Base-by-base conservation (phyloP, 2,113 vertebrate species). In the Megaceryle maxima region DNA sequence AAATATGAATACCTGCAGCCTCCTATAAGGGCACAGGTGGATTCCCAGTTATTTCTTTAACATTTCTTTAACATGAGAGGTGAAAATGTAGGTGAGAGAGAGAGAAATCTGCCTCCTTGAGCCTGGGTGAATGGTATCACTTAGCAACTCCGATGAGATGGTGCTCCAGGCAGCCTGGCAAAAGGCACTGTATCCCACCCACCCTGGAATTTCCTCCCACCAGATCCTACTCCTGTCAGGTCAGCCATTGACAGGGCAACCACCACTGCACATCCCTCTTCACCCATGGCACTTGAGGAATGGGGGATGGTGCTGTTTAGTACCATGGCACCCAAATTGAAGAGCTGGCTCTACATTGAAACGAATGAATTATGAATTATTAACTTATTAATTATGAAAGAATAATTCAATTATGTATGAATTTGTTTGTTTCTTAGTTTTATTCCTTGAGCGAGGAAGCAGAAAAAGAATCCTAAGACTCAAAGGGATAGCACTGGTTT, bases 11-110 rank as follows among this genome's bases (percentile, higher is more conserved):
- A 21, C 3, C 1, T 2, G 2, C 8, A 6, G 11, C 5, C 6
- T 67, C 28, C 16, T 62, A 1, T 4, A 24, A 57, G 1, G 0
- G 17, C 26, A 20, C 5, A 33, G n/a, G 16, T 0, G 1, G 10
- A 25, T 41, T 82, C 11, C 2, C 0, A 0, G 57, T 11, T 31
- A 19, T 31, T 44, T 53, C 13, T 62, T 53, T 18, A 20, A 26
- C 5, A 5, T 31, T 44, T 53, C 13, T 62, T 53, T 18, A 20
- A 26, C 4, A 5, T 41, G 39, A 18, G 33, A 77, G 22, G 15
- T 53, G 16, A 28, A 62, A 89, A 70, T 2, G 3, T 4, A 28
- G 22, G 28, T 26, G 6, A 18, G 39, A 25, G 25, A 53, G 18
- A 59, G 70, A 25, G 5, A 33, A 37, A 60, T 11, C 5, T 33